Conservation (phyloP, 2,888 invertebrate species). For the Panopea generosa region DNA sequence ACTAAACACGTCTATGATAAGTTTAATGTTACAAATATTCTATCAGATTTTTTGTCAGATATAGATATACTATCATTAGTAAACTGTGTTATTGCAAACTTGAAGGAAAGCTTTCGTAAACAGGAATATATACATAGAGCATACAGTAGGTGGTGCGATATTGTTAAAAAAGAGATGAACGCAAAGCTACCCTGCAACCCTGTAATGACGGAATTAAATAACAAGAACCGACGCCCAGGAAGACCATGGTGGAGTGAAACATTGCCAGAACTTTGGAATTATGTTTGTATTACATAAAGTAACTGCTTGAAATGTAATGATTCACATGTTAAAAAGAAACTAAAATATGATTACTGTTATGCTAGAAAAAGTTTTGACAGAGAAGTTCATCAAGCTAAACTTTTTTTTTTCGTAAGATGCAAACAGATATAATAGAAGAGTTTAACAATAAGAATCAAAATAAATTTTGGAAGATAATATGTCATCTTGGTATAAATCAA, state of each 20-base stretch:
- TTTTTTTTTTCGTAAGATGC: not conserved
- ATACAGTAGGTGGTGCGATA: slow-evolving; percentile 10
- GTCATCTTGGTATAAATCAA: too few relatives aligned
- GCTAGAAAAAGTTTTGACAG: slow-evolving; percentile 5
- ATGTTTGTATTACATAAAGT: slow-evolving; percentile 3
- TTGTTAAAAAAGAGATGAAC: slow-evolving; percentile 7
- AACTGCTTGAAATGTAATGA: not conserved
- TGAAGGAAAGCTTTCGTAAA: slow-evolving; percentile 8
- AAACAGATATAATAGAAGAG: not conserved
- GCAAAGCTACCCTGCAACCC: slow-evolving; percentile 5
- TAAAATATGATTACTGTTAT: not conserved
- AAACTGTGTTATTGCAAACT: not conserved
- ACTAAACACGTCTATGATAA: too few relatives aligned
- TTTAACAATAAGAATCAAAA: slow-evolving; percentile 4
- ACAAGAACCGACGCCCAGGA: not conserved
- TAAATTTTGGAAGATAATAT: too few relatives aligned
- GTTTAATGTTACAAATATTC: slow-evolving; percentile 7
- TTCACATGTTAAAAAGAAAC: not conserved
- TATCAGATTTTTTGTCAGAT: not conserved
- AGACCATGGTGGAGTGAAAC: slow-evolving; percentile 9
- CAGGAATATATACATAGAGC: slow-evolving; percentile 5
- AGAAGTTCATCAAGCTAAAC: slow-evolving; percentile 6
- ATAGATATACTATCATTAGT: not conserved
- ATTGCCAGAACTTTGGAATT: slow-evolving; percentile 6
- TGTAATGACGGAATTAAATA: not conserved